Evolutionary conservation across 1,140 invertebrate species (phyloP).

Genomic region (Aphidius ervi): DNA sequence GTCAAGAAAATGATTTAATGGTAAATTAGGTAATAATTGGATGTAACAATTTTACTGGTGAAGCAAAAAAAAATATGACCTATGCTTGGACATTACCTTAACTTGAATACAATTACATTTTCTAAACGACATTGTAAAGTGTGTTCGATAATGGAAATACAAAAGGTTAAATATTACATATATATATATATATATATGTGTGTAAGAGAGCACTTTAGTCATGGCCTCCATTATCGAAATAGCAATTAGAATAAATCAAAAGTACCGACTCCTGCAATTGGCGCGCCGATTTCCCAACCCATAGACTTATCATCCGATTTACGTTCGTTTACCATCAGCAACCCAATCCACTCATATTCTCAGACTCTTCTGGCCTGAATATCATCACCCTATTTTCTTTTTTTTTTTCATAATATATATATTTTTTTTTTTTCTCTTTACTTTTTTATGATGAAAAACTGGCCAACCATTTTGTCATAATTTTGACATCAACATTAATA

Average conservation of each 20-base stretch:
- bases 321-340: conserved; percentile 21
- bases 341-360: conserved; percentile 11
- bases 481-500: too few relatives aligned
- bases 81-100: conserved; percentile 41
- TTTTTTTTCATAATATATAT: too few relatives aligned
- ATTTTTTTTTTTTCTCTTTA: too few relatives aligned
- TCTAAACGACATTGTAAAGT: conserved; percentile 20
- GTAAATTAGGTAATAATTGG: conserved; percentile 52
- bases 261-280: conserved; percentile 37
- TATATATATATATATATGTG: conserved; percentile 1
- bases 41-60: conserved; percentile 18
- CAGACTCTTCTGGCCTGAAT: not conserved
- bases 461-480: too few relatives aligned
- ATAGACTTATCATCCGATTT: conserved; percentile 31
- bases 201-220: conserved; percentile 19
- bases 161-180: conserved; percentile 31
- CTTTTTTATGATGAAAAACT: too few relatives aligned
- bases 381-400: not conserved
- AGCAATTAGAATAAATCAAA: conserved; percentile 54
- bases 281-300: conserved; percentile 32
- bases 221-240: conserved; percentile 49
- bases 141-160: conserved; percentile 53
- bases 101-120: conserved; percentile 50
- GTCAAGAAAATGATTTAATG: conserved; percentile 46
- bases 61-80: conserved; percentile 12